Percentiles rank a stretch among this genome's conserved stretches.
These are phyloP conservation scores for Monarcha castaneiventris DNA, from an alignment of 2,113 vertebrate species.

Conservation along the genomic window DNA sequence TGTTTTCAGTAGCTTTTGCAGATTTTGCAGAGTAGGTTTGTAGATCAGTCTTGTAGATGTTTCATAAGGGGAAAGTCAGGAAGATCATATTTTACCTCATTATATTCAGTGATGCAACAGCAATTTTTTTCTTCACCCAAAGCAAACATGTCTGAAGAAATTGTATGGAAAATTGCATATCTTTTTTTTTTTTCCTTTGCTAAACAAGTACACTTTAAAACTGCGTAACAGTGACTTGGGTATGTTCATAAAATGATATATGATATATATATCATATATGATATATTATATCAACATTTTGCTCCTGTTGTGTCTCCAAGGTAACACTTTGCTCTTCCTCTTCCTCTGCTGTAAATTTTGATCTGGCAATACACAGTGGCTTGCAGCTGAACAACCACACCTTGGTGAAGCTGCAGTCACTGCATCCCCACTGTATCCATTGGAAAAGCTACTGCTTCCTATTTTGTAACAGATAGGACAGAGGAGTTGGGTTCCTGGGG, in stretches of 20 bases:
- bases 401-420: neutral
- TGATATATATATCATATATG: neutral
- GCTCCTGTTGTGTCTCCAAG: neutral
- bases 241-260: neutral
- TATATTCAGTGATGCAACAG: neutral
- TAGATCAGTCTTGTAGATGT: neutral
- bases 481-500: fast-evolving
- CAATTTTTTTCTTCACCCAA: neutral
- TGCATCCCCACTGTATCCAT: neutral
- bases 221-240: neutral
- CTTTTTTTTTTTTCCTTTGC: neutral
- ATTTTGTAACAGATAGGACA: neutral
- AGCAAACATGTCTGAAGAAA: neutral
- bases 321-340: neutral
- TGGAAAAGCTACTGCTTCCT: neutral
- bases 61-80: neutral
- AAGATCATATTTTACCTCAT: neutral
- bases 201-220: neutral
- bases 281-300: neutral
- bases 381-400: neutral
- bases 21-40: neutral
- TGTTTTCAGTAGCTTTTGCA: neutral
- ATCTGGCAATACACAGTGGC: neutral
- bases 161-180: neutral
- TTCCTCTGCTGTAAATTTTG: neutral